Percentiles rank a stretch among this genome's conserved stretches.
These are phyloP conservation scores for Enchytraeus crypticus DNA, from an alignment of 2,888 invertebrate genomes.

Conservation along the genomic window DNA sequence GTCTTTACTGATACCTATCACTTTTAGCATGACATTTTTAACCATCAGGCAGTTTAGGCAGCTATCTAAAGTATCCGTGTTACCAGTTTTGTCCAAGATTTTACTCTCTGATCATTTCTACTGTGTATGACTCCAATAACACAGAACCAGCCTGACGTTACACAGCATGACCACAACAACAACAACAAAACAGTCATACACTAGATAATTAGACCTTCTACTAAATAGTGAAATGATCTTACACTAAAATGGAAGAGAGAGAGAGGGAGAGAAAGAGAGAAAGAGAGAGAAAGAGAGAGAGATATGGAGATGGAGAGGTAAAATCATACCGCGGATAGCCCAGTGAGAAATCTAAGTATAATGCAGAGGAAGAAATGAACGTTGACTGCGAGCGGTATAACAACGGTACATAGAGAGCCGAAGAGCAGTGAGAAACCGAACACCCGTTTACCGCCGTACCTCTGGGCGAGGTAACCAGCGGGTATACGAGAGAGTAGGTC, in stretches of 20 bases:
- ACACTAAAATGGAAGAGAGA: background rate
- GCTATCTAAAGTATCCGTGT: no score
- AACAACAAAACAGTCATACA: no score
- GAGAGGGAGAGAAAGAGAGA: constrained; percentile 1
- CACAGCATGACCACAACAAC: no score
- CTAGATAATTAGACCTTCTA: no score
- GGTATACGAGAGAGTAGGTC: constrained; percentile 13
- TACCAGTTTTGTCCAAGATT: no score
- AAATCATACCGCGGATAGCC: constrained; percentile 8
- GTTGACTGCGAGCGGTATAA: constrained; percentile 10
- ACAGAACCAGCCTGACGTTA: no score
- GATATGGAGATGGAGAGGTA: background rate
- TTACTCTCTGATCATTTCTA: no score
- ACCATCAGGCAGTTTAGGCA: no score
- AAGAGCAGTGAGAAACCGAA: constrained; percentile 12
- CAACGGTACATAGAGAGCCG: constrained; percentile 10
- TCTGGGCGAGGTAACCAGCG: constrained; percentile 13
- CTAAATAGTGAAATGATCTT: background rate
- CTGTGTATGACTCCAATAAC: no score
- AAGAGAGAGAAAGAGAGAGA: background rate
- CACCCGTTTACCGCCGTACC: constrained; percentile 15
- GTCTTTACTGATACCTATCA: no score
- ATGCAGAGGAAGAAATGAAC: constrained; percentile 11
- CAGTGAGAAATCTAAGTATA: constrained; percentile 13
- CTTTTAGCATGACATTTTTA: no score